These are phyloP conservation scores for Pheucticus melanocephalus DNA, from an alignment of 2,113 vertebrate genomes.

Conservation along the genomic window DNA sequence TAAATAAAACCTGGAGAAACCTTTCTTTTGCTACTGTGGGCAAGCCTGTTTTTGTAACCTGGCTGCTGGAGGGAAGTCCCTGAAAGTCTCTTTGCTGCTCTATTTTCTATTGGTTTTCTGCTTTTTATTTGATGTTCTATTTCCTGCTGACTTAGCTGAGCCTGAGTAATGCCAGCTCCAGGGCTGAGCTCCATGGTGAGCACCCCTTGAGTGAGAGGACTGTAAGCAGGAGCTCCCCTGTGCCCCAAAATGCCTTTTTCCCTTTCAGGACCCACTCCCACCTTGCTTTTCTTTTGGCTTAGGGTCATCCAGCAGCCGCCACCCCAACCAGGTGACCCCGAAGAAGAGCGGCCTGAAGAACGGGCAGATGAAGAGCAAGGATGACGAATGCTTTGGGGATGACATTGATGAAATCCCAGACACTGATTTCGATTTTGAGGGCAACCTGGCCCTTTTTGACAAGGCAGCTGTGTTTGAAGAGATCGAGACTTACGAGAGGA, in stretches of 20 bases:
- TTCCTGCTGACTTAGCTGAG: neutral
- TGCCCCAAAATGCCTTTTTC: neutral
- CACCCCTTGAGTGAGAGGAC: accelerated
- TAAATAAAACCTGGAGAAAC: neutral
- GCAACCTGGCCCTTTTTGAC: constrained; percentile 96
- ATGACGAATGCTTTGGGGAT: constrained; percentile 95
- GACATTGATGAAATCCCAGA: constrained; percentile 88
- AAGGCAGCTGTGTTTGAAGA: constrained; percentile 97
- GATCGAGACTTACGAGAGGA: constrained; percentile 88
- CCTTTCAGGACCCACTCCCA: neutral
- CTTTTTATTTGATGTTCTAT: neutral
- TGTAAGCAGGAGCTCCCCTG: neutral
- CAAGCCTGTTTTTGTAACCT: neutral
- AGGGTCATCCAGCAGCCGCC: constrained; percentile 96
- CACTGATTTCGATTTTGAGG: constrained; percentile 97
- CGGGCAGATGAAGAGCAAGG: constrained; percentile 90
- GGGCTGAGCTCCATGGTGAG: accelerated
- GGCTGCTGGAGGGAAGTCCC: neutral
- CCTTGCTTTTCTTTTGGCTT: neutral
- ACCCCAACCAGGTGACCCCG: constrained; percentile 87
- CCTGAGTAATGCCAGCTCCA: neutral
- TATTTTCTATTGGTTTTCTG: neutral
- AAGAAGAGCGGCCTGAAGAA: constrained; percentile 95
- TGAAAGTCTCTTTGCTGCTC: neutral
- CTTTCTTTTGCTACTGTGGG: neutral